Percentiles rank a stretch among this genome's conserved stretches.
Evolutionary conservation across 1,140 invertebrate genomes (phyloP).

Genomic region (Aricia agestis): DNA sequence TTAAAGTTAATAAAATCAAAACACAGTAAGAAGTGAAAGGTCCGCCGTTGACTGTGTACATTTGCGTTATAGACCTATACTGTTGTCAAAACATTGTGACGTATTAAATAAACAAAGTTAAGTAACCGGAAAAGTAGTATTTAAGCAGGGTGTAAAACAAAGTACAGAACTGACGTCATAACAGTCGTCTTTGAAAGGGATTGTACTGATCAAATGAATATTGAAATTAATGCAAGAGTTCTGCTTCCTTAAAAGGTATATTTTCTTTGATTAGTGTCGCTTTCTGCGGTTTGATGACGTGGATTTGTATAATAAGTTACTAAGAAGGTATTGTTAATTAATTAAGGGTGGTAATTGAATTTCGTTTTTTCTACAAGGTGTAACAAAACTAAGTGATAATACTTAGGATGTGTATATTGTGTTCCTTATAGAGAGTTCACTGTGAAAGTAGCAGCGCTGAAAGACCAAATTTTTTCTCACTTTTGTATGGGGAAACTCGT

Average conservation of each 20-base stretch:
- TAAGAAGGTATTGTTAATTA: not conserved
- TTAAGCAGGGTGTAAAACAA: constrained; percentile 8
- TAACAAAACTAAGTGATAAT: no score
- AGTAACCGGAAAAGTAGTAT: not conserved
- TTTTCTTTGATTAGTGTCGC: not conserved
- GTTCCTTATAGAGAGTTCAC: no score
- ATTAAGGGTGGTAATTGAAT: no score
- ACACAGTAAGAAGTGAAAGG: not conserved
- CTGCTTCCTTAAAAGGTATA: not conserved
- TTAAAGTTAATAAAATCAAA: constrained; percentile 4
- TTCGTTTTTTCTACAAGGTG: no score
- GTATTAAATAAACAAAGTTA: constrained; percentile 9
- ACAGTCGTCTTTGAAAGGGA: constrained; percentile 1
- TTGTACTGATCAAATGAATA: constrained; percentile 2
- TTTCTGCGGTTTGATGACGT: not conserved
- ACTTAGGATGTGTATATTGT: no score
- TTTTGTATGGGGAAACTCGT: no score
- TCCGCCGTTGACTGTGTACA: not conserved
- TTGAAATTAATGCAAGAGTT: not conserved
- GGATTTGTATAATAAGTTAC: not conserved
- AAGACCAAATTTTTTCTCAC: no score
- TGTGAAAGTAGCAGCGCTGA: no score
- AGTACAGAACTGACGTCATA: not conserved
- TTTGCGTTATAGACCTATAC: not conserved
- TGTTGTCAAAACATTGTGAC: not conserved